A percentile compares a stretch with the other conserved stretches of the same genome.
phyloP scores from a whole-genome alignment of 1,140 invertebrate species.

The Potamilus streckersoni region DNA sequence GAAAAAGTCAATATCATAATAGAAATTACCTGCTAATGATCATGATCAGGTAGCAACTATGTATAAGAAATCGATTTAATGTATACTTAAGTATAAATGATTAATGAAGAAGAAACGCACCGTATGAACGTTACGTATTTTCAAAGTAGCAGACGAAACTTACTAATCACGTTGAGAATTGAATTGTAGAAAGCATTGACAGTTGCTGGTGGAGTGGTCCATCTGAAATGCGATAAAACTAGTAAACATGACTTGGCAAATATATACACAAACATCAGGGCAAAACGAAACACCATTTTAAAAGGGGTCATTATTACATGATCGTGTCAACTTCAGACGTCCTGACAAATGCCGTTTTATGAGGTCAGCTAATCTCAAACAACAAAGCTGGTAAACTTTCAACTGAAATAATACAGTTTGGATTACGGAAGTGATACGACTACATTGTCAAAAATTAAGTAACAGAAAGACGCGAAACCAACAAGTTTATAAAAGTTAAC shows the following conservation, averaged over 20 bases:
- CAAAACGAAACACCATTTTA: no score
- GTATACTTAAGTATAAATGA: not conserved
- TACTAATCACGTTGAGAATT: conserved; percentile 32
- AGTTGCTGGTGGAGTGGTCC: conserved; percentile 29
- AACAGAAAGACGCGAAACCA: no score
- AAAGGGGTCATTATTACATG: not conserved
- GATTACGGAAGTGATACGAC: no score
- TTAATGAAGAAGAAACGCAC: not conserved
- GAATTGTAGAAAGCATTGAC: conserved; percentile 35
- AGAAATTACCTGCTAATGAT: not conserved
- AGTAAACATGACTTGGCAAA: not conserved
- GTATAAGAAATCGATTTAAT: not conserved
- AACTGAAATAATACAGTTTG: no score
- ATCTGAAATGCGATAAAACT: conserved; percentile 17
- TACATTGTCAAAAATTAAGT: no score
- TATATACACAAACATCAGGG: no score
- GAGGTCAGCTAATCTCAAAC: not conserved
- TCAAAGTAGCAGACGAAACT: not conserved
- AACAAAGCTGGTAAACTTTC: not conserved
- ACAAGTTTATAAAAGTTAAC: no score
- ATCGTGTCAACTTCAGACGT: not conserved
- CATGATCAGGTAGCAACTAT: not conserved
- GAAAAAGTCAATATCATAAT: not conserved
- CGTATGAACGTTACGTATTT: not conserved
- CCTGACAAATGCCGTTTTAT: not conserved